Percentiles rank a stretch among this genome's conserved stretches.
Conservation (phyloP, 2,113 vertebrate species). For the Archocentrus centrarchus region DNA sequence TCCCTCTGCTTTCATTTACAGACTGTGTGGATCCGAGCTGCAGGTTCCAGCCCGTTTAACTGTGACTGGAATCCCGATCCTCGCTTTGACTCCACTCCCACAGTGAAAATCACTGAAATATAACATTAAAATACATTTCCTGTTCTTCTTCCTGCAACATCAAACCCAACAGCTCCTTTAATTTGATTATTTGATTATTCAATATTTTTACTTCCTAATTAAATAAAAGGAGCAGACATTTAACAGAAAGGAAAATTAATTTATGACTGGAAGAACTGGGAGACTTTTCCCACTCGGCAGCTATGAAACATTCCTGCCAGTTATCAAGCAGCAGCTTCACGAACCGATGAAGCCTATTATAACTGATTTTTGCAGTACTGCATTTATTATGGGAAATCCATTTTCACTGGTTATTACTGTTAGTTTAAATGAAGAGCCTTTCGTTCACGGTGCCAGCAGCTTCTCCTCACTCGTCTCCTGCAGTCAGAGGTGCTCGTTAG, state of each 20-base stretch:
- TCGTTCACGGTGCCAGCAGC: neutral
- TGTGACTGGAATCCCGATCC: neutral
- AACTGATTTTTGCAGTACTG: too few species aligned
- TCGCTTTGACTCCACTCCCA: neutral
- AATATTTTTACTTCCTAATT: too few species aligned
- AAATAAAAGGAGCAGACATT: too few species aligned
- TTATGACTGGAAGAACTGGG: too few species aligned
- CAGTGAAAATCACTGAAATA: neutral
- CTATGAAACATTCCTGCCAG: neutral
- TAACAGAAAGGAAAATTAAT: too few species aligned
- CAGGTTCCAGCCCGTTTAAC: neutral
- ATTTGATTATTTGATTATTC: neutral
- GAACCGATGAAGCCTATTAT: too few species aligned
- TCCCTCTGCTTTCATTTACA: conserved; percentile 27
- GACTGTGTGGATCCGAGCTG: neutral
- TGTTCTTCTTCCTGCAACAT: neutral
- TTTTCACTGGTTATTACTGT: too few species aligned
- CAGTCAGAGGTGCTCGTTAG: neutral
- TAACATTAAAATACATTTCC: too few species aligned
- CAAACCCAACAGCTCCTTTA: neutral
- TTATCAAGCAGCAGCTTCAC: too few species aligned
- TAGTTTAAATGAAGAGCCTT: too few species aligned
- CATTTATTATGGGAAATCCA: too few species aligned
- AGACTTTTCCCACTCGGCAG: too few species aligned
- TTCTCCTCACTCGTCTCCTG: neutral